These are phyloP conservation scores for Hemitrygon akajei DNA, from an alignment of 2,797 vertebrate species.

Conservation along the genomic window DNA sequence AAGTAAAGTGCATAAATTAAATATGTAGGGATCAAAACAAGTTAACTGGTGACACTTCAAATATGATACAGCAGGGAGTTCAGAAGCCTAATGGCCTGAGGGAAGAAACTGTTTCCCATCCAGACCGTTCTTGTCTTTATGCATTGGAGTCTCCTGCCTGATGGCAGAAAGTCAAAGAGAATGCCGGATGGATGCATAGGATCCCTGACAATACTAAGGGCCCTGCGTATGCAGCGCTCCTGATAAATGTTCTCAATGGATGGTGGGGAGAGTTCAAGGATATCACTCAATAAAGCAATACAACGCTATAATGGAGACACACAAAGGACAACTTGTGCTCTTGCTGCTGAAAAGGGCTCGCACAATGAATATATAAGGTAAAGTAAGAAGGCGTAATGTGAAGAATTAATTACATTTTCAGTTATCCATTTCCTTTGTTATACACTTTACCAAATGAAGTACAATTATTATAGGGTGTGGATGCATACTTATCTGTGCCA, in stretches of 20 bases:
- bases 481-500: conserved; percentile 83
- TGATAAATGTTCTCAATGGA: not conserved
- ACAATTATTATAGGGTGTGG: not conserved
- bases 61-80: too few relatives aligned
- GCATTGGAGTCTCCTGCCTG: too few relatives aligned
- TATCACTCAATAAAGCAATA: not conserved
- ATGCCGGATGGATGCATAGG: too few relatives aligned
- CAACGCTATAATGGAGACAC: not conserved
- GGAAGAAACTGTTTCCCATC: too few relatives aligned
- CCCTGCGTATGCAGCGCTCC: too few relatives aligned
- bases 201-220: too few relatives aligned
- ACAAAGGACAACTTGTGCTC: not conserved
- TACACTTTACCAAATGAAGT: not conserved
- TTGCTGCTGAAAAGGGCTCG: not conserved
- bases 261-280: not conserved
- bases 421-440: not conserved
- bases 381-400: not conserved
- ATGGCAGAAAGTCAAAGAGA: too few relatives aligned
- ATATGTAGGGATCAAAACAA: too few relatives aligned
- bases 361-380: not conserved
- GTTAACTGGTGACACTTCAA: too few relatives aligned
- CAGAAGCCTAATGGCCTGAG: too few relatives aligned
- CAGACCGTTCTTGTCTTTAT: too few relatives aligned
- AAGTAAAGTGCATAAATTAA: too few relatives aligned
- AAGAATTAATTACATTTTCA: not conserved